Evolutionary conservation across 2,797 vertebrate species (phyloP), one percentile per base, ranked within the genome.

Genomic region (Eurystomus glaucurus): DNA sequence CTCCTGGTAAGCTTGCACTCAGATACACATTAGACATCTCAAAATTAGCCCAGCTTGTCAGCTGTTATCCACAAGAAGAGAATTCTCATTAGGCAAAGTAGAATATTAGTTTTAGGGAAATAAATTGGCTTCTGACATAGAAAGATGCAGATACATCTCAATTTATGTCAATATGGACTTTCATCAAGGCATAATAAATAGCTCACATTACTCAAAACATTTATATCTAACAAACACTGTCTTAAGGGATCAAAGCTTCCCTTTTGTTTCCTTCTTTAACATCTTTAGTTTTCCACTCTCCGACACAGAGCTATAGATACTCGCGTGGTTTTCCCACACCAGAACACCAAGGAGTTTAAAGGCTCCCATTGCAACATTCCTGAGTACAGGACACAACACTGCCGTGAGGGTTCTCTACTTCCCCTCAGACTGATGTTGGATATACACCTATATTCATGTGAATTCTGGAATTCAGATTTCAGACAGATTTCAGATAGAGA

Each of bases 161-260:
- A 85, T 94, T 97, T 76, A 43, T 84, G 76, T 84, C 58, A 93
- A 50, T 75, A 78, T 29, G 26, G 29, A 81, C 75, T 94, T 94
- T 82, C n/a, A 72, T 54, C 23, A 62, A 81, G 93, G 54, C 45
- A 64, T 54, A 76, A 80, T 69, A 89, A 91, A 89, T 72, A 83
- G 58, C n/a, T 88, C 35, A 43, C 17, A 14, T 69, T 87, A 55
- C 62, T 79, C 17, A 74, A 71, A 89, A 69, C 2, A 65, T 77
- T 85, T 81, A 5, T 69, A 52, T 35, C 13, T 92, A 93, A 83
- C 57, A 81, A 71, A 16, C 15, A 72, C 90, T 37, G 29, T 54
- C 10, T 31, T 71, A 65, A 87, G 23, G 6, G 21, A 69, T 60
- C 21, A 84, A 79, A 85, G 5, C n/a, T 48, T 75, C 29, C 7